Percentiles rank a stretch among this genome's conserved stretches.
phyloP scores from a whole-genome alignment of 2,888 invertebrate genomes.

The Sinopyrophorus schimmeli region DNA sequence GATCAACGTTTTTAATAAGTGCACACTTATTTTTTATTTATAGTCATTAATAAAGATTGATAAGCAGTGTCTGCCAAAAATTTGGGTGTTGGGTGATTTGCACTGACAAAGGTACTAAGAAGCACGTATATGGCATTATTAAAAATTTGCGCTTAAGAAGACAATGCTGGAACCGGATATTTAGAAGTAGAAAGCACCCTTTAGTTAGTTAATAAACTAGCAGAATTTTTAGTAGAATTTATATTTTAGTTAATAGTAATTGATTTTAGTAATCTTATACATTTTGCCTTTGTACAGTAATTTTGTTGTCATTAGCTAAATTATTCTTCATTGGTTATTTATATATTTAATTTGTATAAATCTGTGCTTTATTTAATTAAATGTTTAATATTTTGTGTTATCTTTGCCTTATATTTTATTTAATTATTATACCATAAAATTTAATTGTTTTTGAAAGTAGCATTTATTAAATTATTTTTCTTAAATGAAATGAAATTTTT shows the following conservation, averaged over 20 bases:
- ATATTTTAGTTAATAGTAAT: conserved; percentile 21
- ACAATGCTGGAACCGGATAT: conserved; percentile 25
- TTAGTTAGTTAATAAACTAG: conserved; percentile 30
- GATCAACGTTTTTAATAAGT: conserved; percentile 10
- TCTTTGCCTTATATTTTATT: conserved; percentile 25
- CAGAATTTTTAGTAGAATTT: conserved; percentile 34
- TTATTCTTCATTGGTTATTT: conserved; percentile 33
- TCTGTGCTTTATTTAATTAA: conserved; percentile 34
- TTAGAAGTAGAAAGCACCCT: conserved; percentile 36
- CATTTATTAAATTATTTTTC: no score
- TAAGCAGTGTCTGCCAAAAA: conserved; percentile 17
- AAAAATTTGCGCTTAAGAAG: conserved; percentile 27
- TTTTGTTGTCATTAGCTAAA: conserved; percentile 32
- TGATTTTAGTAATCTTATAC: conserved; percentile 21
- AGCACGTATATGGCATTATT: conserved; percentile 27
- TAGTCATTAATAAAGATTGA: background rate
- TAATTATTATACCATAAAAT: no score
- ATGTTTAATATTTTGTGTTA: conserved; percentile 34
- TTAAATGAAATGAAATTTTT: no score
- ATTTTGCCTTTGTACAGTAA: conserved; percentile 32
- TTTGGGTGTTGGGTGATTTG: conserved; percentile 15
- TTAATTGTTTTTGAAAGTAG: no score
- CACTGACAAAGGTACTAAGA: conserved; percentile 32
- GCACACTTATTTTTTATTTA: conserved; percentile 15
- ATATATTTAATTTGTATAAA: conserved; percentile 35